phyloP scores from a whole-genome alignment of 2,797 vertebrate genomes.

The Acipenser ruthenus region DNA sequence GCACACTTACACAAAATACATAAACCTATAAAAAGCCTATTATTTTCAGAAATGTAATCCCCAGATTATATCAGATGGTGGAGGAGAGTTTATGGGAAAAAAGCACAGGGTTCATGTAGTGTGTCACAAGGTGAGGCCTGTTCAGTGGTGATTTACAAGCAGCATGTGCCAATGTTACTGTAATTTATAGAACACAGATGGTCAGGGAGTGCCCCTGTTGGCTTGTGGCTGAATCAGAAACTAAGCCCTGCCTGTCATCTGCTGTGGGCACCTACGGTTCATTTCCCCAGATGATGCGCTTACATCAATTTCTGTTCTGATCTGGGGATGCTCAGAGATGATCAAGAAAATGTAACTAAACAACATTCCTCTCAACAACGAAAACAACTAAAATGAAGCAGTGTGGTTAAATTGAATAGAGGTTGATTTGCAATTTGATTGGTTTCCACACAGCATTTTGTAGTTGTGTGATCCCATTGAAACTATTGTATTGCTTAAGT shows the following conservation, averaged over 20 bases:
- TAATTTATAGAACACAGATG: constrained; percentile 73
- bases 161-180: constrained; percentile 53
- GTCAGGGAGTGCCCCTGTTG: constrained; percentile 55
- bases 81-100: constrained; percentile 66
- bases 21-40: constrained; percentile 1
- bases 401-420: no score
- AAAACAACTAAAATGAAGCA: no score
- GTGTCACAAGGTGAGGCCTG: constrained; percentile 65
- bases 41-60: constrained; percentile 53
- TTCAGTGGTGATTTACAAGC: constrained; percentile 65
- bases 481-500: no score
- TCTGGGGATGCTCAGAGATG: constrained; percentile 26
- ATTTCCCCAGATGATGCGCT: constrained; percentile 44
- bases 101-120: constrained; percentile 64
- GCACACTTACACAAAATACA: neutral
- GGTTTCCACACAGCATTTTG: no score
- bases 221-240: constrained; percentile 59
- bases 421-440: no score
- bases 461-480: no score
- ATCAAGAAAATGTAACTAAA: neutral
- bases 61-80: constrained; percentile 55
- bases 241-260: constrained; percentile 51
- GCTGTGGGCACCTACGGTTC: constrained; percentile 46
- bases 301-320: constrained; percentile 36
- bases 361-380: no score